Evolutionary conservation across 2,888 invertebrate species (phyloP), one percentile per base, ranked within the genome.

Genomic region (Lysandra coridon): DNA sequence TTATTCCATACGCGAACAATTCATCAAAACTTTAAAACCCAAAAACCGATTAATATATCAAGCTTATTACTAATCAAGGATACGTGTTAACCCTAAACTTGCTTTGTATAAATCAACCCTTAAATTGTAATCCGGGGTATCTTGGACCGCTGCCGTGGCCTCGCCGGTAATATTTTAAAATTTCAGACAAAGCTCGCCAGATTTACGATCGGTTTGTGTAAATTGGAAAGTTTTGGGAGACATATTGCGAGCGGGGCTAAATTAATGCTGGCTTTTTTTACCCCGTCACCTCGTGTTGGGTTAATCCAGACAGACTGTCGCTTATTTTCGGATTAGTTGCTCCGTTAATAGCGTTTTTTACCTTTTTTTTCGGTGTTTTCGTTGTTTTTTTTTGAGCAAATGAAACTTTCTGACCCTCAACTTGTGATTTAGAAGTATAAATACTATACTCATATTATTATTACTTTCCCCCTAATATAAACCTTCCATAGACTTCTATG

Each of bases 141-240:
- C 85, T 85, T 84, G 80, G 82, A 84, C 83, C 82, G 84, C 84
- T 84, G 83, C 83, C 83, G 84, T 83, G 83, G 82, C 83, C 85
- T 82, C 83, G 83, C 82, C 82, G 86, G 88, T 86, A 86, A 90
- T 89, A 90, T 90, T 91, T 92, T 89, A 90, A 91, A 90, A 87
- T 88, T 87, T 86, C 87, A 87, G 87, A 89, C 90, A 88, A 90
- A 89, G 88, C 88, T 86, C 84, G 83, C 82, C 85, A 88, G 90
- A 91, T 91, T 92, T 91, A 91, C 90, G 90, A 85, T 85, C 84
- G 88, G 88, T 87, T 89, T 90, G 88, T 91, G 88, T 88, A 91
- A 91, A 92, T 91, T 91, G 90, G 88, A 91, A 91, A 90, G 88
- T 90, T 90, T 82, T 85, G 81, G 85, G 88, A 89, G 88, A 90